Conservation (phyloP, 2,888 invertebrate genomes). For the Hipparchia semele region DNA sequence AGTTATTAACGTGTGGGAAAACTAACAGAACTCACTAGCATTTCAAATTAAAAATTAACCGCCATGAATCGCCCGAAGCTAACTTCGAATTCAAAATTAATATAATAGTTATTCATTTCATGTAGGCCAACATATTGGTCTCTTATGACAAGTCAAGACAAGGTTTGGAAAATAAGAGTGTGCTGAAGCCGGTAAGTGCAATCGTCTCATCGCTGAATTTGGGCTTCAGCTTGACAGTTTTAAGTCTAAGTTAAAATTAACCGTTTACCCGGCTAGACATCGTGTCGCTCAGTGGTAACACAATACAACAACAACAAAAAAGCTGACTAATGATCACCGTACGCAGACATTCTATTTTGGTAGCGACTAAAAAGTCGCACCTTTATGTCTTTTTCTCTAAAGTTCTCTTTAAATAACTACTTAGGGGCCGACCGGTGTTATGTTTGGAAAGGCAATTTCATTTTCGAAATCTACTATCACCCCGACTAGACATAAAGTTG, state of each 20-base stretch:
- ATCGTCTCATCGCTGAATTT: too few species aligned
- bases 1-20: too few species aligned
- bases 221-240: too few species aligned
- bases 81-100: too few species aligned
- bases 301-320: background rate
- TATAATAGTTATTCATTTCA: too few species aligned
- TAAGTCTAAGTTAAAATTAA: slow-evolving; percentile 32
- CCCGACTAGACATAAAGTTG: slow-evolving; percentile 6
- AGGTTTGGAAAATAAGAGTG: too few species aligned
- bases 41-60: too few species aligned
- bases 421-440: background rate
- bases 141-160: too few species aligned
- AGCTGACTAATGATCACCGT: slow-evolving; percentile 25
- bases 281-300: slow-evolving; percentile 27
- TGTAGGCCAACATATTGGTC: too few species aligned
- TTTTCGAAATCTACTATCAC: background rate
- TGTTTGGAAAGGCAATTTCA: background rate
- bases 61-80: too few species aligned
- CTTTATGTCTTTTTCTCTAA: background rate
- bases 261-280: slow-evolving; percentile 31
- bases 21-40: too few species aligned
- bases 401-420: slow-evolving; percentile 8
- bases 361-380: slow-evolving; percentile 24
- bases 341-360: slow-evolving; percentile 25
- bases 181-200: too few species aligned